These are phyloP conservation scores for Antheraea assamensis DNA, from an alignment of 2,888 invertebrate genomes.

Conservation along the genomic window DNA sequence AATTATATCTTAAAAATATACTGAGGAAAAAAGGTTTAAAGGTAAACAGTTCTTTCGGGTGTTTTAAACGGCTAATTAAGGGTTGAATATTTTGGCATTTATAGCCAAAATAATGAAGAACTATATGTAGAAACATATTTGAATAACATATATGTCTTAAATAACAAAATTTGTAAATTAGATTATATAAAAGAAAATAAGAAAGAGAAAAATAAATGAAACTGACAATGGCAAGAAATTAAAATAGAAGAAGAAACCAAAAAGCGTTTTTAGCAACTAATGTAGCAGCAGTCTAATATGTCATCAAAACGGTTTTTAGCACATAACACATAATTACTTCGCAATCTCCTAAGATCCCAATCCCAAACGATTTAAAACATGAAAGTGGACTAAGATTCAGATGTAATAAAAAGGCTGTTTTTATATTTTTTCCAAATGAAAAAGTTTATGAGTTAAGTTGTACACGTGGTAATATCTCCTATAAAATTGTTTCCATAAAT, in stretches of 20 bases:
- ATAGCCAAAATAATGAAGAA: too few relatives aligned
- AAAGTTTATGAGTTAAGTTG: neutral
- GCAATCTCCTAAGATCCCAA: slow-evolving; percentile 55
- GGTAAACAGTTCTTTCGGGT: too few relatives aligned
- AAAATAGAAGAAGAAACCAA: neutral
- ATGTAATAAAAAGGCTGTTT: slow-evolving; percentile 23
- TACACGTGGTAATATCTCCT: neutral
- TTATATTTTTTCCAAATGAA: neutral
- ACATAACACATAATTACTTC: slow-evolving; percentile 60
- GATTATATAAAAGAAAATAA: neutral
- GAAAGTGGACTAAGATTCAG: slow-evolving; percentile 51
- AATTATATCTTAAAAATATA: too few relatives aligned
- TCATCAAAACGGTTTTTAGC: slow-evolving; percentile 66
- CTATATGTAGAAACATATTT: neutral
- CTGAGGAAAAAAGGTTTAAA: too few relatives aligned
- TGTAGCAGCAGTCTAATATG: slow-evolving; percentile 47
- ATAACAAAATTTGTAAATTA: neutral
- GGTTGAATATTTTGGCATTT: too few relatives aligned
- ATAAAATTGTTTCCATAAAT: neutral
- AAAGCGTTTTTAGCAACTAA: slow-evolving; percentile 26
- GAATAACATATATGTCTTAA: neutral
- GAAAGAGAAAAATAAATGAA: neutral
- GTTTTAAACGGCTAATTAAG: too few relatives aligned
- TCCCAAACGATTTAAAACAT: slow-evolving; percentile 55
- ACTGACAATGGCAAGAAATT: neutral